These are phyloP conservation scores for Salticus scenicus DNA, from an alignment of 2,888 invertebrate species.

Conservation along the genomic window DNA sequence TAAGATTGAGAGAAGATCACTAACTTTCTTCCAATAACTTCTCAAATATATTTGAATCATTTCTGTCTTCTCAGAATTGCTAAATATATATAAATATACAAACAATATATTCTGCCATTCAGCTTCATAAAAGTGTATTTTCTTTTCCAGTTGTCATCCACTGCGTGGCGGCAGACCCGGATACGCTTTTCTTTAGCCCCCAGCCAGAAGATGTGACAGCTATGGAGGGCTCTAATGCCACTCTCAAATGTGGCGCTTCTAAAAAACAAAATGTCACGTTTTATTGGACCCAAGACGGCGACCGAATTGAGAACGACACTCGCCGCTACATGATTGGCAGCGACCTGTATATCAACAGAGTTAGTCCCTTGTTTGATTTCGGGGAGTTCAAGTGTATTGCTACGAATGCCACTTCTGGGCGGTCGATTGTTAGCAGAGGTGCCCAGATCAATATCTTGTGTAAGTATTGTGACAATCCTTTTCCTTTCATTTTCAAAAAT, in stretches of 20 bases:
- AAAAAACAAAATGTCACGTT: slow-evolving; percentile 74
- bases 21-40: too few species aligned
- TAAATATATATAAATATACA: too few species aligned
- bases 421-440: slow-evolving; percentile 71
- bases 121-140: not conserved
- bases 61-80: too few species aligned
- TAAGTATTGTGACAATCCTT: slow-evolving; percentile 73
- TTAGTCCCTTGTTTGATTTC: slow-evolving; percentile 79
- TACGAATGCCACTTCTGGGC: slow-evolving; percentile 76
- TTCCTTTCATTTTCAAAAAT: not conserved
- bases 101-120: too few species aligned
- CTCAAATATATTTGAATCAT: too few species aligned
- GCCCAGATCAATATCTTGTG: slow-evolving; percentile 75
- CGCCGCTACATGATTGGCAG: slow-evolving; percentile 77
- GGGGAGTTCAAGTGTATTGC: slow-evolving; percentile 81
- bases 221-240: slow-evolving; percentile 73
- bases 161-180: slow-evolving; percentile 24
- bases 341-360: slow-evolving; percentile 79
- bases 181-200: slow-evolving; percentile 75
- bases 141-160: not conserved
- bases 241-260: slow-evolving; percentile 74
- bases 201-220: slow-evolving; percentile 75
- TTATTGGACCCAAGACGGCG: slow-evolving; percentile 76
- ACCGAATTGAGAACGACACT: slow-evolving; percentile 75
- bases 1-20: too few species aligned